Conservation (phyloP, 2,113 vertebrate genomes). For the Lichenostomus cassidix region DNA sequence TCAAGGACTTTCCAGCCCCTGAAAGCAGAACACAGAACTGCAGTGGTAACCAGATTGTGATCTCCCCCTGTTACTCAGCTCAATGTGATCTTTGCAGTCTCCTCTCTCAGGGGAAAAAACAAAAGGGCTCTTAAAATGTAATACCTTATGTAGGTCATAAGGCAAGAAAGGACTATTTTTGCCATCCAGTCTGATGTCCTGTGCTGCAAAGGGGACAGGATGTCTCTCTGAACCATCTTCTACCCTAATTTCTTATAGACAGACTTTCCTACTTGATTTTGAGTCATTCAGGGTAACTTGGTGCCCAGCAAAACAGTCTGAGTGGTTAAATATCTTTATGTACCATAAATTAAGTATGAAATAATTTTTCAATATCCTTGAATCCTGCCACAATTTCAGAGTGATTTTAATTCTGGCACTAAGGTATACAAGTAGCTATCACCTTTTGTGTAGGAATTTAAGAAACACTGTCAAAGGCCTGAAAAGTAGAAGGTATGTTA, state of each 20-base stretch:
- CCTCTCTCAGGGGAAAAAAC: not conserved
- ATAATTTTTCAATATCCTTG: not conserved
- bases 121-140: not conserved
- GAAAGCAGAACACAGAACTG: constrained; percentile 53
- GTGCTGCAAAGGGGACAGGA: not conserved
- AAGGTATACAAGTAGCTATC: not conserved
- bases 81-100: not conserved
- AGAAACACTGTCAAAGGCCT: not conserved
- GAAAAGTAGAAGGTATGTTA: not conserved
- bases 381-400: not conserved
- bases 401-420: not conserved
- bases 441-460: not conserved
- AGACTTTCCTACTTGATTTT: not conserved
- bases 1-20: constrained; percentile 72
- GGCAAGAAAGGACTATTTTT: not conserved
- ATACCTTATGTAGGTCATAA: constrained; percentile 33
- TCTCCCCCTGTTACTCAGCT: constrained; percentile 29
- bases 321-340: not conserved
- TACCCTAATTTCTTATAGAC: not conserved
- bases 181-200: not conserved
- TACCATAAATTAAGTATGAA: not conserved
- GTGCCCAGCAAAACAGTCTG: not conserved
- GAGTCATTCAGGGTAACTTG: not conserved
- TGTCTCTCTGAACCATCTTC: not conserved
- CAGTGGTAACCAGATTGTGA: constrained; percentile 4